phyloP scores from a whole-genome alignment of 2,888 invertebrate species.

The Phalera bucephala region DNA sequence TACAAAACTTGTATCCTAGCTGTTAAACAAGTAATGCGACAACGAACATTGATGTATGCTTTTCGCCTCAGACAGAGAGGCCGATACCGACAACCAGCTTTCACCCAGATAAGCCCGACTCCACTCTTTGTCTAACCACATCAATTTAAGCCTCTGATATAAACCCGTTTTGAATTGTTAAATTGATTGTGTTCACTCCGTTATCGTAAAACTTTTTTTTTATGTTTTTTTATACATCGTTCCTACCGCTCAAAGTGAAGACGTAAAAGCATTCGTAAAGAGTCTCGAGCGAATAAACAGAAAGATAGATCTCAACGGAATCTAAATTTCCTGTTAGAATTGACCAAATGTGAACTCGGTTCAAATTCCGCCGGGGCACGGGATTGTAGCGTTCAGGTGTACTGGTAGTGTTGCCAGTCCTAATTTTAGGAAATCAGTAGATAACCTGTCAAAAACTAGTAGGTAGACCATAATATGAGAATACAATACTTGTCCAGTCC shows the following conservation, averaged over 20 bases:
- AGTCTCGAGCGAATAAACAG: conserved; percentile 45
- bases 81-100: conserved; percentile 51
- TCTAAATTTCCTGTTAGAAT: conserved; percentile 52
- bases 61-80: conserved; percentile 22
- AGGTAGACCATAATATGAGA: too few species aligned
- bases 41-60: conserved; percentile 10
- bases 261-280: conserved; percentile 26
- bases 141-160: conserved; percentile 68
- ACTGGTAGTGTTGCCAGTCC: too few species aligned
- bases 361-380: conserved; percentile 45
- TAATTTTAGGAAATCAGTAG: too few species aligned
- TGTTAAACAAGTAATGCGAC: background rate
- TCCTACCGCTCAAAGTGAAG: conserved; percentile 20
- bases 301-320: conserved; percentile 45
- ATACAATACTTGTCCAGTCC: too few species aligned
- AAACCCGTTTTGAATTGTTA: conserved; percentile 60
- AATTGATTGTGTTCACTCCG: conserved; percentile 64
- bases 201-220: conserved; percentile 42
- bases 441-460: too few species aligned
- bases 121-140: conserved; percentile 68
- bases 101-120: conserved; percentile 68
- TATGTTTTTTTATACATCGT: conserved; percentile 6
- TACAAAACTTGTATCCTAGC: background rate
- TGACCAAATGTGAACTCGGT: conserved; percentile 53
- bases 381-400: conserved; percentile 47